Base-by-base conservation (phyloP, 1,140 invertebrate genomes). In the Leptestheria dahalacensis region DNA sequence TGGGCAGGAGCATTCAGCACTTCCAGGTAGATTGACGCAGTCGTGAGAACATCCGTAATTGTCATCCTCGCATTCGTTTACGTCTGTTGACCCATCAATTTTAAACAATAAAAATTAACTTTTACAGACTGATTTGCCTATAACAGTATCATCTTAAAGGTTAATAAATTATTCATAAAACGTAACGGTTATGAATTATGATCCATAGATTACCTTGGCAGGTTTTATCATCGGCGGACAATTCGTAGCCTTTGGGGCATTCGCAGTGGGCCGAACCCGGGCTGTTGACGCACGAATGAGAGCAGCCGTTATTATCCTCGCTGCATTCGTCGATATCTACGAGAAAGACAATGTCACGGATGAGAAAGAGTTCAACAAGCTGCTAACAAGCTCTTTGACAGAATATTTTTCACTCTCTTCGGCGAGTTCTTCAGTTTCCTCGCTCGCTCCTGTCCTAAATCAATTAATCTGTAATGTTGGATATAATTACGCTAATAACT, bases 21-120 rank as follows among this genome's bases (percentile, higher is more conserved):
- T 78, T 1, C 86, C 87, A 1, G 77, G 73, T 33, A 82, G 78
- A 68, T 91, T 90, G 0, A 82, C 69, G 66, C 87, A 90, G 1
- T 77, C 68, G 4, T 78, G 72, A 47, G 73, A 74, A 65, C 85
- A 88, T 0, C 78, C 72, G n/a, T 75, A 74, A 29, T 79, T 77
- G 56, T 80, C 75, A 51, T 81, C 78, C 18, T 73, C 69, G 68
- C 87, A 91, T 70, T 91, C 86, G 63, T 90, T 75, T 23, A 88
- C 78, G 74, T 91, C 88, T 82, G 64, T 18, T n/a, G n/a, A n/a
- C n/a, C n/a, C 70, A 71, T n/a, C n/a, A n/a, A n/a, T n/a, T n/a
- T n/a, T n/a, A 18, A 51, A 23, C 20, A 21, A 51, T n/a, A 51
- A 12, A 56, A 20, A 28, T 29, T 29, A 41, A 41, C 6, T 41